Evolutionary conservation across 2,797 vertebrate genomes (phyloP).

Genomic region (Chiroxiphia lanceolata): DNA sequence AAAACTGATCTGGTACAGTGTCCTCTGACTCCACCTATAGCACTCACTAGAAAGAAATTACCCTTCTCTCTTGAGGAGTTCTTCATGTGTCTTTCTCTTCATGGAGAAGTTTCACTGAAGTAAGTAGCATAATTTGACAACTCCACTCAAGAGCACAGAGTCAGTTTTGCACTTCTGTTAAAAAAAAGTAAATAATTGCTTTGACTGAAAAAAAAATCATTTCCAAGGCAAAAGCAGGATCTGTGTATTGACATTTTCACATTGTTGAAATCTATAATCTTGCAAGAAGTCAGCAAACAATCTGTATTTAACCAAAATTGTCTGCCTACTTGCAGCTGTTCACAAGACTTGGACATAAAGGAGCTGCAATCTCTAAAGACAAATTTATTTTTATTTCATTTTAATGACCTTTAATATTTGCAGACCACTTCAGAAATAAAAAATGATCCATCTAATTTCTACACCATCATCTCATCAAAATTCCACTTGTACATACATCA

Average conservation of each 20-base stretch:
- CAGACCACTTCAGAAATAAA: neutral
- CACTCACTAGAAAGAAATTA: neutral
- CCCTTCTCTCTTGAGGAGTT: neutral
- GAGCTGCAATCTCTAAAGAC: neutral
- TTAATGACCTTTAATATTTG: conserved; percentile 11
- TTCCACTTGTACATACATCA: neutral
- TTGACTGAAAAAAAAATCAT: neutral
- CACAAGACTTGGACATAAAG: neutral
- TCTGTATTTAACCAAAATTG: neutral
- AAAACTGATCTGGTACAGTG: neutral
- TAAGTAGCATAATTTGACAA: neutral
- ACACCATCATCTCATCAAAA: neutral
- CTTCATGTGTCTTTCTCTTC: neutral
- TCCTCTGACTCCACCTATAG: neutral
- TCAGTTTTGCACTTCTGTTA: neutral
- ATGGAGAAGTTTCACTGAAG: neutral
- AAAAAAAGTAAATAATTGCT: conserved; percentile 2
- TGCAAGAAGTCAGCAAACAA: conserved; percentile 27
- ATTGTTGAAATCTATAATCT: neutral
- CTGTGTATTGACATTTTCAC: neutral
- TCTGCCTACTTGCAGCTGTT: neutral
- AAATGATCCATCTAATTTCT: neutral
- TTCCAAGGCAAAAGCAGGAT: neutral
- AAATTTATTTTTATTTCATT: conserved; percentile 7
- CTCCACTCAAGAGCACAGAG: neutral